Conservation (phyloP, 2,888 invertebrate species). For the Cenopis cana region DNA sequence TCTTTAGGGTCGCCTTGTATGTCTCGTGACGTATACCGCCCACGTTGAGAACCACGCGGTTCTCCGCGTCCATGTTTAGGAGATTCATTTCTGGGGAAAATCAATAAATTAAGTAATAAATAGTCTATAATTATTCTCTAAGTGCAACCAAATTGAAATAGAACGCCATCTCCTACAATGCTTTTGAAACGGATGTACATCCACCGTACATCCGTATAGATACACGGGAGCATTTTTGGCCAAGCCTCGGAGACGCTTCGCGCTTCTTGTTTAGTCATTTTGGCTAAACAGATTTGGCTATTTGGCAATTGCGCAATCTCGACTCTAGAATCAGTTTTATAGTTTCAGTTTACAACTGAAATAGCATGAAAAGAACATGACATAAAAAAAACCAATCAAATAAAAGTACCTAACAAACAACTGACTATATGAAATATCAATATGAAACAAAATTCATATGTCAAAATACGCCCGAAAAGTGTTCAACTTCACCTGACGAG, state of each 20-base stretch:
- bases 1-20: constrained; percentile 97
- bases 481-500: background rate
- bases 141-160: too few relatives aligned
- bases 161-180: too few relatives aligned
- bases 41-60: constrained; percentile 99
- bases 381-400: background rate
- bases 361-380: background rate
- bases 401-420: background rate
- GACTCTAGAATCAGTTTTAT: too few relatives aligned
- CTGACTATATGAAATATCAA: background rate
- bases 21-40: constrained; percentile 99
- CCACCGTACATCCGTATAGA: too few relatives aligned
- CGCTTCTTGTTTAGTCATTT: too few relatives aligned
- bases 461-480: background rate
- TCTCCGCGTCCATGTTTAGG: constrained; percentile 98
- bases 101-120: background rate
- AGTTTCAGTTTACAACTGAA: too few relatives aligned
- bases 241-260: too few relatives aligned
- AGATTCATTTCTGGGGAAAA: constrained; percentile 89
- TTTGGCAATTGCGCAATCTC: too few relatives aligned
- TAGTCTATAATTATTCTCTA: too few relatives aligned
- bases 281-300: too few relatives aligned
- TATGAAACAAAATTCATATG: background rate
- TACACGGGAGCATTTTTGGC: too few relatives aligned
- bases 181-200: too few relatives aligned